Percentiles rank a stretch among this genome's conserved stretches.
Conservation (phyloP, 1,140 invertebrate species). For the Cyclina sinensis region DNA sequence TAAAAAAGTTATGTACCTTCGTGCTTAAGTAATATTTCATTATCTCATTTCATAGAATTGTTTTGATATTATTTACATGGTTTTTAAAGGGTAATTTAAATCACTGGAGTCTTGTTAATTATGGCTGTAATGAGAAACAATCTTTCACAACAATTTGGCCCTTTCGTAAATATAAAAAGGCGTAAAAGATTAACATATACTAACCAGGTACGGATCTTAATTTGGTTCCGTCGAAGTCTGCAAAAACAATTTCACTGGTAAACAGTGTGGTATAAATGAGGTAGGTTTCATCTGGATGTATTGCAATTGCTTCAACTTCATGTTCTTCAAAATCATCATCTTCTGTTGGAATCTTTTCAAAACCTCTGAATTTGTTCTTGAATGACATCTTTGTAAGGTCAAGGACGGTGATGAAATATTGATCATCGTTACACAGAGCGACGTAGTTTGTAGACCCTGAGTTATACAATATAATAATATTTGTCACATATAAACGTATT, state of each 20-base stretch:
- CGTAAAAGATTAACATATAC: too few relatives aligned
- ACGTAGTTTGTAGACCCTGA: constrained; percentile 58
- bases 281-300: constrained; percentile 60
- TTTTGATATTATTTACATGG: too few relatives aligned
- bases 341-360: constrained; percentile 33
- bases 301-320: constrained; percentile 69
- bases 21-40: too few relatives aligned
- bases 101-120: too few relatives aligned
- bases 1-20: too few relatives aligned
- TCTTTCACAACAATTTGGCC: too few relatives aligned
- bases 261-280: constrained; percentile 41
- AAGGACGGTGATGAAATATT: constrained; percentile 61
- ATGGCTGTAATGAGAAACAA: too few relatives aligned
- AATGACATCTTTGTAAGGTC: constrained; percentile 59
- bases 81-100: too few relatives aligned
- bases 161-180: too few relatives aligned
- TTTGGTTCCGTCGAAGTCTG: constrained; percentile 53
- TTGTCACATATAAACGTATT: too few relatives aligned
- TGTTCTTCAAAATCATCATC: constrained; percentile 67
- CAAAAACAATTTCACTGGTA: constrained; percentile 58
- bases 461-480: neutral
- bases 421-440: constrained; percentile 28
- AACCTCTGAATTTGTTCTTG: constrained; percentile 43
- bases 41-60: too few relatives aligned
- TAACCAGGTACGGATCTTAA: constrained; percentile 35